Conservation (phyloP, 2,113 vertebrate genomes). For the Semicossyphus pulcher region DNA sequence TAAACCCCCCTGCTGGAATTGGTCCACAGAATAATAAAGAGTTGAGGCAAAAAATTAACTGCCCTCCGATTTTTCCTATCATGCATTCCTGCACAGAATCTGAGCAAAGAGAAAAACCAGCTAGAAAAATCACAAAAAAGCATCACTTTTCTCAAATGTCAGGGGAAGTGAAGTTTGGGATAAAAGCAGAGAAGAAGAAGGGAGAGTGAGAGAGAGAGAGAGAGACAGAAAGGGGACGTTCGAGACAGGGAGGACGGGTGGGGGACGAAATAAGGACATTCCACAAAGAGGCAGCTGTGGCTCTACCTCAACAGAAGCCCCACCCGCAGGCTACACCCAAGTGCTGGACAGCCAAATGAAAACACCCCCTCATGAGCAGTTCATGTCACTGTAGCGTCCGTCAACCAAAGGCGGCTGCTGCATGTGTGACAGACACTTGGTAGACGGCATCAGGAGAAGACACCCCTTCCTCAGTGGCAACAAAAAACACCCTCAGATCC, state of each 20-base stretch:
- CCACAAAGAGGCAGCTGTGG: conserved; percentile 81
- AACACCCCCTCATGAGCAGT: conserved; percentile 37
- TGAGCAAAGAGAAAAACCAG: conserved; percentile 63
- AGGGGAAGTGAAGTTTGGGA: conserved; percentile 24
- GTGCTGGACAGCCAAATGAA: conserved; percentile 63
- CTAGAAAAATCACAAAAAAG: conserved; percentile 69
- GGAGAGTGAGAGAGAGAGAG: conserved; percentile 16
- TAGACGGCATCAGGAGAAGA: conserved; percentile 60
- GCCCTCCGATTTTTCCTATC: conserved; percentile 57
- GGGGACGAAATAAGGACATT: conserved; percentile 72
- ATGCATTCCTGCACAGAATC: conserved; percentile 74
- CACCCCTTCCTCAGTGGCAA: conserved; percentile 64
- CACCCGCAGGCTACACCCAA: conserved; percentile 68
- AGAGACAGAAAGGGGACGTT: conserved; percentile 23
- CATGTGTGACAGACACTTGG: conserved; percentile 62
- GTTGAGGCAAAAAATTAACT: conserved; percentile 52
- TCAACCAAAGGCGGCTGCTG: conserved; percentile 56
- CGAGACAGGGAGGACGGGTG: conserved; percentile 28
- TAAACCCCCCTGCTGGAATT: conserved; percentile 87
- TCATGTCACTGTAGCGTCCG: conserved; percentile 46
- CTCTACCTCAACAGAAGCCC: conserved; percentile 73
- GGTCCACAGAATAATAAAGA: conserved; percentile 91
- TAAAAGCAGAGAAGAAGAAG: conserved; percentile 22
- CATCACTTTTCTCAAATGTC: conserved; percentile 63
- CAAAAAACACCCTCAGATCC: conserved; percentile 43